phyloP scores from a whole-genome alignment of 2,113 vertebrate genomes.

The Percina caprodes region DNA sequence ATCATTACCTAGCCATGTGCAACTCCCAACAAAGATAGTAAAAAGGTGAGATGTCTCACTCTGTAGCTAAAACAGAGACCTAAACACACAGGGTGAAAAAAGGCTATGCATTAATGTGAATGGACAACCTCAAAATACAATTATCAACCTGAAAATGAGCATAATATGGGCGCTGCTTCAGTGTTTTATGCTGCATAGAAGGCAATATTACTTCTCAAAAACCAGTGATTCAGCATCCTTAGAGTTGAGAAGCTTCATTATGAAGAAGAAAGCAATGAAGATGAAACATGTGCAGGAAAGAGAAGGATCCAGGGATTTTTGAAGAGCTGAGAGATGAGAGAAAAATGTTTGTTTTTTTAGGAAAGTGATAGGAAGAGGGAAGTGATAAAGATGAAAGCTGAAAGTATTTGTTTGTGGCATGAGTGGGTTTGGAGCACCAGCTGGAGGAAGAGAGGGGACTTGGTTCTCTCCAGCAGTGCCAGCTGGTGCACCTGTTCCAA shows the following conservation, averaged over 20 bases:
- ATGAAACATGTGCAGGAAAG: slow-evolving; percentile 14
- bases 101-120: no score
- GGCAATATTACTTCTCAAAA: neutral
- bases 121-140: no score
- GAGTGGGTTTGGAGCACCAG: slow-evolving; percentile 50
- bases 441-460: slow-evolving; percentile 49
- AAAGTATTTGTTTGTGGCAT: slow-evolving; percentile 29
- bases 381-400: slow-evolving; percentile 35
- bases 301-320: slow-evolving; percentile 1
- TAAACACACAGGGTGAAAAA: no score
- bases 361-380: slow-evolving; percentile 21
- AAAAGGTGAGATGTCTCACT: no score
- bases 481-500: slow-evolving; percentile 60
- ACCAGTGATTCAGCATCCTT: neutral
- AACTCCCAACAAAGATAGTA: no score
- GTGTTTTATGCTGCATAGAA: neutral
- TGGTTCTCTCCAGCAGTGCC: slow-evolving; percentile 39
- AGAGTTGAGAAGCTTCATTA: neutral
- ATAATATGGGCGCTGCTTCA: neutral
- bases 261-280: slow-evolving; percentile 1
- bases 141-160: no score
- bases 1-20: no score
- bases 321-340: slow-evolving; percentile 34
- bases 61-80: no score
- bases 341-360: slow-evolving; percentile 13